Evolutionary conservation across 2,888 invertebrate genomes (phyloP).

Genomic region (Euplexia lucipara): DNA sequence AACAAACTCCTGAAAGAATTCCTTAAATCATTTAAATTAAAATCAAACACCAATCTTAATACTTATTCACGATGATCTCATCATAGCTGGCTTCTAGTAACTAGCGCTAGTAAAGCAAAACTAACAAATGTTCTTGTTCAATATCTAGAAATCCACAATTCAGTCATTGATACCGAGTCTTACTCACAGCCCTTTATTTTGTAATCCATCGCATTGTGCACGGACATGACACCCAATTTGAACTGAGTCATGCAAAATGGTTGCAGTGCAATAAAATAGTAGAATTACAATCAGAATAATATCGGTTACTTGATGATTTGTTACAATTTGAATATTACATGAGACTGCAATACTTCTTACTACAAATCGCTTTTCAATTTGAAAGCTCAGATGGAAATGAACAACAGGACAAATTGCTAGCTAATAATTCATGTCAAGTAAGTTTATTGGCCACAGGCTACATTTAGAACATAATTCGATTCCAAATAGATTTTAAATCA

Average conservation of each 20-base stretch:
- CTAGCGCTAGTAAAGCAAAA: slow-evolving; percentile 13
- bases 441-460: slow-evolving; percentile 10
- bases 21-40: background rate
- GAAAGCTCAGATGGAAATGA: slow-evolving; percentile 14
- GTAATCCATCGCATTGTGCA: slow-evolving; percentile 40
- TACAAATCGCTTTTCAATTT: slow-evolving; percentile 23
- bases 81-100: slow-evolving; percentile 10
- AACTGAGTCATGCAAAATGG: slow-evolving; percentile 50
- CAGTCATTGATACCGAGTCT: slow-evolving; percentile 27
- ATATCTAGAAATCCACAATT: slow-evolving; percentile 16
- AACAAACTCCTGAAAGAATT: background rate
- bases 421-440: slow-evolving; percentile 2
- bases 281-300: slow-evolving; percentile 31
- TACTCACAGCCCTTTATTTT: slow-evolving; percentile 44
- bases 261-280: slow-evolving; percentile 36
- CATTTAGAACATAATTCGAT: slow-evolving; percentile 5
- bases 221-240: slow-evolving; percentile 42
- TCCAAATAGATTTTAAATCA: slow-evolving; percentile 4
- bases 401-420: slow-evolving; percentile 8
- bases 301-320: slow-evolving; percentile 45
- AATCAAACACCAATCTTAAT: background rate
- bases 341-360: slow-evolving; percentile 11
- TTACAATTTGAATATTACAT: slow-evolving; percentile 16
- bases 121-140: slow-evolving; percentile 6
- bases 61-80: slow-evolving; percentile 1